Conservation (phyloP, 1,140 invertebrate genomes). For the Homalodisca vitripennis region DNA sequence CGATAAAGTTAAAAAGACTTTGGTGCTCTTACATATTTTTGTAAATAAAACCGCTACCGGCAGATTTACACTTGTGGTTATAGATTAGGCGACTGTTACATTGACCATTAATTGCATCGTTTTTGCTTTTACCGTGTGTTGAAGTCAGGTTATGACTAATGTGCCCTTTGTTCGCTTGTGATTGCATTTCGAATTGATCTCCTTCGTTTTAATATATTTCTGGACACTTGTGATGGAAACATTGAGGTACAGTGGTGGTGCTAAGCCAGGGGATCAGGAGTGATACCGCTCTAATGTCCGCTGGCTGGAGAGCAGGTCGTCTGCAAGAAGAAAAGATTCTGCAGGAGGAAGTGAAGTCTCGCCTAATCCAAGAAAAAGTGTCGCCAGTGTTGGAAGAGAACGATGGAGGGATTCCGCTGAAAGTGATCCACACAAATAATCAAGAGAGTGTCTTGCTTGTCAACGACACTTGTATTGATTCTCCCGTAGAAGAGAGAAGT, state of each 20-base stretch:
- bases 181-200: no score
- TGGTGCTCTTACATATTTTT: constrained; percentile 22
- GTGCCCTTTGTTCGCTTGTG: no score
- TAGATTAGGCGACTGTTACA: no score
- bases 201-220: no score
- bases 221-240: no score
- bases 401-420: not conserved
- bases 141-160: no score
- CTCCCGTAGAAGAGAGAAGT: not conserved
- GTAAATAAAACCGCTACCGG: no score
- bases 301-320: constrained; percentile 6
- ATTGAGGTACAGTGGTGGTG: no score
- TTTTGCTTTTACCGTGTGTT: no score
- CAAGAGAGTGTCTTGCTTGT: not conserved
- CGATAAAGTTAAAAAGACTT: not conserved
- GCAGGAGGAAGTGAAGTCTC: constrained; percentile 6
- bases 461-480: not conserved
- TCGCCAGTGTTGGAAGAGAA: not conserved
- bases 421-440: not conserved
- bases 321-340: constrained; percentile 22
- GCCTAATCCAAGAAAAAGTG: constrained; percentile 11
- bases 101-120: no score
- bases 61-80: no score
- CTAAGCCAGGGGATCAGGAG: not conserved
- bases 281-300: constrained; percentile 18